Evolutionary conservation across 2,888 invertebrate genomes (phyloP).

Genomic region (Cantharis flavilabris): DNA sequence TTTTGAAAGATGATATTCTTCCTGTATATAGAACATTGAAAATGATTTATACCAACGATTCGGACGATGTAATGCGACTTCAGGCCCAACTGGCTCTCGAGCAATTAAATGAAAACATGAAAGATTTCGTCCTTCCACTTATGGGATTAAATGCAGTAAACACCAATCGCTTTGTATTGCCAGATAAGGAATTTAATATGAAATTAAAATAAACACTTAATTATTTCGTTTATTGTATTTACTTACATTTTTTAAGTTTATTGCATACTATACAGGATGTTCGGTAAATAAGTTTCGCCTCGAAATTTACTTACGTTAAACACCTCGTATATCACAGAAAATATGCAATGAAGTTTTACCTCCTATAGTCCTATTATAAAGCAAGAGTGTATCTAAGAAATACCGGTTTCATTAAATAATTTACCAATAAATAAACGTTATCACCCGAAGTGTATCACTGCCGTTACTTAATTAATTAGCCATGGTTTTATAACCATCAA

Average conservation of each 20-base stretch:
- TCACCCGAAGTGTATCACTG: slow-evolving; percentile 28
- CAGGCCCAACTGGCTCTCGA: slow-evolving; percentile 80
- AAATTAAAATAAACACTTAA: slow-evolving; percentile 24
- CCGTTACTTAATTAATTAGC: neutral
- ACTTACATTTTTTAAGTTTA: slow-evolving; percentile 18
- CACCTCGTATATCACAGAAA: slow-evolving; percentile 47
- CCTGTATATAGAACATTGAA: slow-evolving; percentile 75
- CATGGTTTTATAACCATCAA: neutral
- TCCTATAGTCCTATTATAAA: neutral
- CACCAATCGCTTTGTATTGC: neutral
- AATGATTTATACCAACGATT: slow-evolving; percentile 63
- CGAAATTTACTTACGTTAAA: slow-evolving; percentile 15
- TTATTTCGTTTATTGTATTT: slow-evolving; percentile 2
- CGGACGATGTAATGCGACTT: slow-evolving; percentile 71
- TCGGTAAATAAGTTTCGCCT: slow-evolving; percentile 20
- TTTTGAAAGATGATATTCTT: slow-evolving; percentile 68
- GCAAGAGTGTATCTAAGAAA: neutral
- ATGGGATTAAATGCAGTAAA: slow-evolving; percentile 35
- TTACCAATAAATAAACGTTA: slow-evolving; percentile 26
- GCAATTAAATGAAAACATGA: slow-evolving; percentile 73
- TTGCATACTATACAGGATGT: slow-evolving; percentile 54
- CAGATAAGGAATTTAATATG: slow-evolving; percentile 44
- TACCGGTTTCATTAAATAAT: slow-evolving; percentile 9
- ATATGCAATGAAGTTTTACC: slow-evolving; percentile 42
- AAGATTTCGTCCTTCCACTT: slow-evolving; percentile 62